Evolutionary conservation across 2,888 invertebrate species (phyloP), one percentile per base, ranked within the genome.

Genomic region (Rhingia campestris): DNA sequence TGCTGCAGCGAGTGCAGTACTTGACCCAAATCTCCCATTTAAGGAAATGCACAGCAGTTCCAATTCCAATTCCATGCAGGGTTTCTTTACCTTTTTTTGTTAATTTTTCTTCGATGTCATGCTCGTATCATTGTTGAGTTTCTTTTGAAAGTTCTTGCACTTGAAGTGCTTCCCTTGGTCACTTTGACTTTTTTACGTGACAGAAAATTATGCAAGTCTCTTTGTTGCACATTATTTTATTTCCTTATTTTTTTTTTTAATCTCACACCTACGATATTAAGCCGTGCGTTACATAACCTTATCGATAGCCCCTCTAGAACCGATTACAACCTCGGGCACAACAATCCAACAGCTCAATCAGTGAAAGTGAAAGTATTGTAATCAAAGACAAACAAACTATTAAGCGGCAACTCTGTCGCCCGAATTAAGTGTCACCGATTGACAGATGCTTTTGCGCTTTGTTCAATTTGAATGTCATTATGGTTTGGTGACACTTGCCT

Each of bases 11-110:
- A 53, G 51, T 58, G 61, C 41, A 81, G 76, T 70, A 84, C 84
- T 84, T 84, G 84, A 84, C 84, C 84, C 74, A 84, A 80, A 84
- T 84, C 54, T 56, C 47, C 80, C 80, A 49, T 74, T 79, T 75
- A 84, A 80, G 84, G 84, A 84, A 84, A 70, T 75, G 47, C 72
- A 79, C 73, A 35, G 54, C 74, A 74, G 70, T 80, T 58, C 58
- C 53, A 74, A 75, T 80, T 58, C 58, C 53, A 74, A 53, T 59
- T 54, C 41, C 49, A 69, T 74, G 84, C 53, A 59, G 80, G 84
- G 84, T 84, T 84, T 84, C 84, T 75, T 73, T 63, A 63, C 56
- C 33, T 6, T 53, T 49, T 70, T 51, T 49, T 45, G 33, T 32
- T 47, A 14, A 22, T 47, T 54, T 49, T 54, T 59, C 49, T 70